Base-by-base conservation (phyloP, 2,888 invertebrate species). In the Eristalis tenax region DNA sequence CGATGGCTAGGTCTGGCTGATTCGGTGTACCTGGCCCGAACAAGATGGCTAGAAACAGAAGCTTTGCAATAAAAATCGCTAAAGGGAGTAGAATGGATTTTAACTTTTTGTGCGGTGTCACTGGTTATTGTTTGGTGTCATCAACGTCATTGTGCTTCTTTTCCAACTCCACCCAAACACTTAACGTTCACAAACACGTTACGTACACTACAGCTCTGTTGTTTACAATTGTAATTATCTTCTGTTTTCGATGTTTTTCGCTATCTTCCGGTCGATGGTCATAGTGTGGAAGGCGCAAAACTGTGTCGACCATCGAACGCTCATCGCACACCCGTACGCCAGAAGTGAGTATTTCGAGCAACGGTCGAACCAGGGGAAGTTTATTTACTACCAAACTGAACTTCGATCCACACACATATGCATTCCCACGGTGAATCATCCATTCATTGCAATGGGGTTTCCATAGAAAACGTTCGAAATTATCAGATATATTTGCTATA, bases 171-270 rank as follows among this genome's bases (percentile, higher is more conserved):
- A 6, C 35, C 50, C 28, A 43, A 18, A 35, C 38, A 56, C 66
- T 40, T n/a, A n/a, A n/a, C n/a, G n/a, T n/a, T n/a, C n/a, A n/a
- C n/a, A 43, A 18, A 35, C 38, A 56, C 66, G 28, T 22, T 26
- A 15, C n/a, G 50, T 63, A 5, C n/a, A 40, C 40, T 68, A 63
- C 73, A 13, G 18, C 15, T 43, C 71, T 63, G 68, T 75, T 81
- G 81, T 81, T 81, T 81, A 81, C 81, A 69, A 63, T 81, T 74
- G 81, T 75, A 81, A 81, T 80, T 80, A 80, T 81, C 81, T 74
- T 81, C 74, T 81, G 81, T 81, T 81, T 81, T 81, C 74, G 74
- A 81, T 68, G 68, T 81, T 74, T 69, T 74, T 69, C 69, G 68
- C 68, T 81, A 75, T 74, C 81, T 69, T 38, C 15, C 69, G 68